These are phyloP conservation scores for Itoplectis maculator DNA, from an alignment of 2,888 invertebrate species.

Conservation along the genomic window DNA sequence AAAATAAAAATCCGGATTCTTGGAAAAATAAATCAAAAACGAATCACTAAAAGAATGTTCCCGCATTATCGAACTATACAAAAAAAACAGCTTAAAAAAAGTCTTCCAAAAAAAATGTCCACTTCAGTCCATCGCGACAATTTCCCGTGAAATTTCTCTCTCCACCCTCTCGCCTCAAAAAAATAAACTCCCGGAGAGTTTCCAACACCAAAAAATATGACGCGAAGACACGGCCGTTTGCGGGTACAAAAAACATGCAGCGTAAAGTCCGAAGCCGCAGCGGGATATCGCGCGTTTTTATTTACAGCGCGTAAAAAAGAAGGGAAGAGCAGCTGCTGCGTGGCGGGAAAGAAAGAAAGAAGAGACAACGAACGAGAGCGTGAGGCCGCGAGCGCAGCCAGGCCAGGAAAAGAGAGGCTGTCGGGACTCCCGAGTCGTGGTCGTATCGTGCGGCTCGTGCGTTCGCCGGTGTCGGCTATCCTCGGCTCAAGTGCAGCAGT, in stretches of 20 bases:
- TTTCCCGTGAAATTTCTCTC: not conserved
- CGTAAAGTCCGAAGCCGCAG: not conserved
- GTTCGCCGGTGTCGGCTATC: slow-evolving; percentile 35
- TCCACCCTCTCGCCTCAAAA: not conserved
- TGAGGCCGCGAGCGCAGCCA: not conserved
- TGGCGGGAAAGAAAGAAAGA: not conserved
- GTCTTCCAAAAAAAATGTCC: no score
- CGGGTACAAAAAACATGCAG: not conserved
- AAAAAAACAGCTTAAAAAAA: no score
- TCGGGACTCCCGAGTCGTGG: slow-evolving; percentile 7
- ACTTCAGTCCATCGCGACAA: no score
- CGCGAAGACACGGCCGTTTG: not conserved
- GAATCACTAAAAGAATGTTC: no score
- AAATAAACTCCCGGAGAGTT: not conserved
- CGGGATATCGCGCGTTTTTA: slow-evolving; percentile 11
- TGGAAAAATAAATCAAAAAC: no score
- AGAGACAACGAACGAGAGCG: not conserved
- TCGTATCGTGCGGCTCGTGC: not conserved
- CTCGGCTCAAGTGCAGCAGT: not conserved
- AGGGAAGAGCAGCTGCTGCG: slow-evolving; percentile 23
- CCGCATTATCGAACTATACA: no score
- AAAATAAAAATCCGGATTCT: no score
- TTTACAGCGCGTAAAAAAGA: not conserved
- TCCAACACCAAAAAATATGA: not conserved
- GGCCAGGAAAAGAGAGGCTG: slow-evolving; percentile 23